Base-by-base conservation (phyloP, 2,797 vertebrate species). In the Chrysolophus pictus region DNA sequence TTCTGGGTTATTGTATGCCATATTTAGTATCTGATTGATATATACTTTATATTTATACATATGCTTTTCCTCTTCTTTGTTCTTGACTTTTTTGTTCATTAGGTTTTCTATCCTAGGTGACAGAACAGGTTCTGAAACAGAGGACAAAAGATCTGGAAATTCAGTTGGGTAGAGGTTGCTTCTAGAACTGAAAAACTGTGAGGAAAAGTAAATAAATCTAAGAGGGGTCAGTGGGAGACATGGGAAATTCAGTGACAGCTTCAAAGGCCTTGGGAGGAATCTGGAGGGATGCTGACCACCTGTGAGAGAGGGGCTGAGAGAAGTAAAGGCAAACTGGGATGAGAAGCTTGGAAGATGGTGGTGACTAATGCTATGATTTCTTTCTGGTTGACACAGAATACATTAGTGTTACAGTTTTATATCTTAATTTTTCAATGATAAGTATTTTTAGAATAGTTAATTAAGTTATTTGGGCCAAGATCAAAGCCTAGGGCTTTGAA, bases 371-470 rank as follows among this genome's bases (percentile, higher is more conserved):
- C 13, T 84, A 24, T 26, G 14, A 10, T 4, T 7, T 42, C 35
- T 69, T 84, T 39, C 26, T 72, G 41, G 28, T 4, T 39, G 5
- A 44, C 58, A 39, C 5, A 69, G 46, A 90, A 85, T 17, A 1
- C 44, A 7, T 39, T 69, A 58, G 6, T 46, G 1, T 3, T 87
- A 76, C 63, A 10, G 67, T 76, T 86, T 82, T 35, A 39, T 65
- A 39, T 87, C 37, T 56, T 60, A 44, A 18, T 81, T 77, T 96
- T 95, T 70, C 12, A 31, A 21, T 44, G 4, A 10, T 18, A 78
- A 75, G 10, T 51, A 59, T 81, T 93, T 91, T 87, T 89, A 67
- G 46, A 85, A 53, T 41, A 78, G 11, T 46, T 72, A 93, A 63
- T 83, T 80, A 91, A 74, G 23, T 7, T 65, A 26, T 77, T 68